Evolutionary conservation across 2,797 vertebrate species (phyloP).

Genomic region (Anguilla obscura): DNA sequence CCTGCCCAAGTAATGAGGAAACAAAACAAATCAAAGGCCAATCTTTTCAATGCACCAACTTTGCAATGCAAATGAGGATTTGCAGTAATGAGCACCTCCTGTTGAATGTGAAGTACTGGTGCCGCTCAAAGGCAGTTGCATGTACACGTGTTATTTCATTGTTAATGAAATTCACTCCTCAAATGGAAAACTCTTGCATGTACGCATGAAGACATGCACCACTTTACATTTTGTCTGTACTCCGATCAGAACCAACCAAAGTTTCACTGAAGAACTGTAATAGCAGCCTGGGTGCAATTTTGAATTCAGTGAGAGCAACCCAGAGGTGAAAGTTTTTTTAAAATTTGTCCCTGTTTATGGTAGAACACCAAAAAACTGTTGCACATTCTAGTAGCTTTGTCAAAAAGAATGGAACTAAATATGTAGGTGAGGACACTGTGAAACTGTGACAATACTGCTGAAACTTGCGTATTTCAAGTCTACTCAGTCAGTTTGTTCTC

Average conservation of each 20-base stretch:
- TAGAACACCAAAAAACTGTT: neutral
- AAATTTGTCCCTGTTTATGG: neutral
- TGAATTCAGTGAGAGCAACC: neutral
- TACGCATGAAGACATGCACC: neutral
- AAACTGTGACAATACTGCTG: neutral
- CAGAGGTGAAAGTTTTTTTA: neutral
- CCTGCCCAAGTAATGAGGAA: constrained; percentile 57
- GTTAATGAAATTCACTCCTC: neutral
- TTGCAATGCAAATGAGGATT: constrained; percentile 46
- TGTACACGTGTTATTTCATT: neutral
- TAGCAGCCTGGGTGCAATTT: neutral
- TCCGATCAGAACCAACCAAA: neutral
- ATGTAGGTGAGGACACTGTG: neutral
- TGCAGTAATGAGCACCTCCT: constrained; percentile 43
- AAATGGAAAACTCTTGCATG: neutral
- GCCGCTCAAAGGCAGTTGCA: neutral
- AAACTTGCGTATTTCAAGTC: neutral
- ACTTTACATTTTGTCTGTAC: neutral
- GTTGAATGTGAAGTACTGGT: constrained; percentile 45
- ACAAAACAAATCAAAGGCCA: constrained; percentile 53
- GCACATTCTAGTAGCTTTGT: neutral
- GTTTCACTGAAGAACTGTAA: neutral
- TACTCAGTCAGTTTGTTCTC: neutral
- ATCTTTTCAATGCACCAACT: constrained; percentile 45
- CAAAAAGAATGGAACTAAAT: neutral